A percentile compares a stretch with the other conserved stretches of the same genome.
Evolutionary conservation across 2,797 vertebrate genomes (phyloP).

Genomic region (Sebastes steindachneri): DNA sequence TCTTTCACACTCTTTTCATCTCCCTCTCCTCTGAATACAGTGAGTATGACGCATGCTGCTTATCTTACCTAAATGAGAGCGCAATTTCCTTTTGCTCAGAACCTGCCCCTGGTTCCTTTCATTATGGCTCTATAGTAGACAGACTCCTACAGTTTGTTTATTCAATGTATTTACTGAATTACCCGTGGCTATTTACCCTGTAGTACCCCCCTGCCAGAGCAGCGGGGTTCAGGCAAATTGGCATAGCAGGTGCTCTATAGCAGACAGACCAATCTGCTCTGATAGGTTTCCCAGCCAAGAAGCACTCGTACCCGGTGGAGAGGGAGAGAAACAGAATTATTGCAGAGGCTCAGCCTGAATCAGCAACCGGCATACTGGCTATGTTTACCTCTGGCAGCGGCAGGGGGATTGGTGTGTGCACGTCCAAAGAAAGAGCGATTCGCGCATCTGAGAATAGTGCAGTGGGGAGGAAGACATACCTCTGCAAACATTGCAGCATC

Average conservation of each 20-base stretch:
- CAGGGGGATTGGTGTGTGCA: not conserved
- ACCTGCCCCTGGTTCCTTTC: conserved; percentile 29
- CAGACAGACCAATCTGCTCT: conserved; percentile 63
- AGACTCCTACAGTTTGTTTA: conserved; percentile 63
- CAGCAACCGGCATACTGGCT: not conserved
- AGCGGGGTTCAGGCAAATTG: conserved; percentile 58
- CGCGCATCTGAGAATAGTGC: not conserved
- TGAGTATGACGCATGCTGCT: conserved; percentile 5
- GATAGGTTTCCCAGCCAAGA: conserved; percentile 44
- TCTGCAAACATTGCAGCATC: conserved; percentile 94
- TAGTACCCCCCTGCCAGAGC: conserved; percentile 55
- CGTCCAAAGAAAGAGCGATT: conserved; percentile 5
- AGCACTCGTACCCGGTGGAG: conserved; percentile 21
- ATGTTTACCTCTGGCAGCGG: conserved; percentile 14
- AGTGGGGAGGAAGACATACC: conserved; percentile 78
- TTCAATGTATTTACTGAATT: conserved; percentile 71
- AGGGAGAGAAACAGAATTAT: conserved; percentile 19
- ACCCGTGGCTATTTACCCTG: conserved; percentile 63
- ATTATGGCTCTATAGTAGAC: conserved; percentile 47
- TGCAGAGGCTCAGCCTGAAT: conserved; percentile 30
- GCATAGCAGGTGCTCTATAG: conserved; percentile 54
- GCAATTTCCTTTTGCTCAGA: conserved; percentile 38
- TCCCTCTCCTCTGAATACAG: not conserved
- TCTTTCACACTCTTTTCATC: conserved; percentile 27
- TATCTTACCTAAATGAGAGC: conserved; percentile 34